phyloP scores from a whole-genome alignment of 2,888 invertebrate species.

The Agrotis puta region DNA sequence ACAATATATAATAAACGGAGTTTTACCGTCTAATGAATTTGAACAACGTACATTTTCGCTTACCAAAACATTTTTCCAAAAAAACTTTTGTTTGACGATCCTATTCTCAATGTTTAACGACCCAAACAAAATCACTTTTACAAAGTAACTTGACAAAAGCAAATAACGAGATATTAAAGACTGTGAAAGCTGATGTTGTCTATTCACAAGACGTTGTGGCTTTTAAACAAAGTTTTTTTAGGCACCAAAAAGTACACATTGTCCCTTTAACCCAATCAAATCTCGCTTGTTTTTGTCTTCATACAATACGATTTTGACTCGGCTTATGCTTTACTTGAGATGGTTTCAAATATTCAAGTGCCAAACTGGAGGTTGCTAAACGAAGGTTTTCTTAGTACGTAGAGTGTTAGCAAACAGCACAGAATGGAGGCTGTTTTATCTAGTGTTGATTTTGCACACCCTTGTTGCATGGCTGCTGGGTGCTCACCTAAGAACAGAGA shows the following conservation, averaged over 20 bases:
- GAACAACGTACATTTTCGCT: slow-evolving; percentile 20
- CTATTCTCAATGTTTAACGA: slow-evolving; percentile 54
- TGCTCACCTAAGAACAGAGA: slow-evolving; percentile 81
- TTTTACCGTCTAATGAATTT: slow-evolving; percentile 15
- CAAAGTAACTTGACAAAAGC: slow-evolving; percentile 53
- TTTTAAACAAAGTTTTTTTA: slow-evolving; percentile 50
- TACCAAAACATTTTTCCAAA: slow-evolving; percentile 9
- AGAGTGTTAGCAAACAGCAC: slow-evolving; percentile 76
- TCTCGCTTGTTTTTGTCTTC: slow-evolving; percentile 32
- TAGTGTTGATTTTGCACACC: slow-evolving; percentile 83
- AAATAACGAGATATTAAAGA: slow-evolving; percentile 61
- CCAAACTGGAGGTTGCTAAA: slow-evolving; percentile 73
- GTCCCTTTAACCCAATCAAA: slow-evolving; percentile 35
- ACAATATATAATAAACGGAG: slow-evolving; percentile 33
- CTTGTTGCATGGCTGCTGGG: slow-evolving; percentile 89
- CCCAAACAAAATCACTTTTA: slow-evolving; percentile 58
- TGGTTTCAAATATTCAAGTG: slow-evolving; percentile 74
- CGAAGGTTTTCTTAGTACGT: slow-evolving; percentile 72
- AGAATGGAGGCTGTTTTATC: slow-evolving; percentile 79
- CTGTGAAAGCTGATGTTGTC: slow-evolving; percentile 46
- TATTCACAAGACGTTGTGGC: slow-evolving; percentile 36
- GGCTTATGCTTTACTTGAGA: slow-evolving; percentile 26
- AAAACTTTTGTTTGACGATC: slow-evolving; percentile 43
- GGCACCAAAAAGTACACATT: slow-evolving; percentile 45
- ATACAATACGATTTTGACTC: slow-evolving; percentile 52